Conservation (phyloP, 2,113 vertebrate genomes). For the Lycaon pictus region DNA sequence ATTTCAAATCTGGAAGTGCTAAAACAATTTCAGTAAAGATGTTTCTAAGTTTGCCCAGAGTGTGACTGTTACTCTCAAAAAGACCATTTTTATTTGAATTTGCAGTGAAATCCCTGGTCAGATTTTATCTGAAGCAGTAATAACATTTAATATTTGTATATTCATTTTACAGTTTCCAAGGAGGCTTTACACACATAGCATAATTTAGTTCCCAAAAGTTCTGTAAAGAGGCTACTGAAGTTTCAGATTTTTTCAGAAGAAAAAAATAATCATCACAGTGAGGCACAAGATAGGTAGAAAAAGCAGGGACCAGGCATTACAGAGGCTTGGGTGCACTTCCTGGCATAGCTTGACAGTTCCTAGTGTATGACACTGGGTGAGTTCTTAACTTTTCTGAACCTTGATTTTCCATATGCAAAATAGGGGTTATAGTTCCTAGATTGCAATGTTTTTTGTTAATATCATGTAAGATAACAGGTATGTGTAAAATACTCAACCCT, state of each 20-base stretch:
- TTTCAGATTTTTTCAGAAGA: background rate
- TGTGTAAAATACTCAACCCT: background rate
- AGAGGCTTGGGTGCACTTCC: background rate
- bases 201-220: background rate
- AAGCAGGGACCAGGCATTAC: background rate
- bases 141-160: background rate
- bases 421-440: background rate
- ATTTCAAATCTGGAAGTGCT: background rate
- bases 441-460: background rate
- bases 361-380: background rate
- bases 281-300: background rate
- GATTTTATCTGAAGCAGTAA: background rate
- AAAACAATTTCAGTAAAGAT: background rate
- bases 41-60: background rate
- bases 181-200: background rate
- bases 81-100: background rate
- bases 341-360: background rate
- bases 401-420: background rate
- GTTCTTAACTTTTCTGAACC: background rate
- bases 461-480: background rate
- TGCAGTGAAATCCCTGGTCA: background rate
- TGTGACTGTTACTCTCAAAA: background rate
- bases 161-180: background rate
- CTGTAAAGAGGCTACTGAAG: background rate
- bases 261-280: background rate